Conservation (phyloP, 2,888 invertebrate species). For the Blomia tropicalis region DNA sequence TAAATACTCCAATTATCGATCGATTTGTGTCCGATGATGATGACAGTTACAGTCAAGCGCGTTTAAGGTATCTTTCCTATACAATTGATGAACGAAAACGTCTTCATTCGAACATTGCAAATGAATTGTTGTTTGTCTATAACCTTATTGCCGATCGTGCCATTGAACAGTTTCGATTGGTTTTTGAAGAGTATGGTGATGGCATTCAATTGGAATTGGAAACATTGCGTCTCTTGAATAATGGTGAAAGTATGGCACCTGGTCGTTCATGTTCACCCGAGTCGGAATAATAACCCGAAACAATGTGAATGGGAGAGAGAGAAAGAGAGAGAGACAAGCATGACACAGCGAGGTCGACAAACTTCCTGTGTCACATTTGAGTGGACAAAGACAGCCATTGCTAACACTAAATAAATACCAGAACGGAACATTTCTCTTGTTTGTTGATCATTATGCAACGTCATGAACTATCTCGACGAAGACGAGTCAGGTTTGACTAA, state of each 20-base stretch:
- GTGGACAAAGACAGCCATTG: constrained; percentile 9
- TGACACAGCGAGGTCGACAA: background rate
- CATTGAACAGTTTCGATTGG: constrained; percentile 61
- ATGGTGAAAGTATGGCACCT: too few species aligned
- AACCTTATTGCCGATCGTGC: constrained; percentile 69
- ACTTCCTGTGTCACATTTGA: constrained; percentile 11
- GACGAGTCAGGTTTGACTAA: too few species aligned
- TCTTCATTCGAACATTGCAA: constrained; percentile 60
- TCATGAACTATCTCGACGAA: background rate
- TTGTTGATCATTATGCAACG: too few species aligned
- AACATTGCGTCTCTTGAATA: too few species aligned
- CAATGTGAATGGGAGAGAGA: too few species aligned
- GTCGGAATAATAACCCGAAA: too few species aligned
- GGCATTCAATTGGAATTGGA: constrained; percentile 13
- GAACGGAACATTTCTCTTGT: too few species aligned
- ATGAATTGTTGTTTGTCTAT: constrained; percentile 56
- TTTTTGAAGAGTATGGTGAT: constrained; percentile 53
- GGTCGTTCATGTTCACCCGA: too few species aligned
- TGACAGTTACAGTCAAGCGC: constrained; percentile 79
- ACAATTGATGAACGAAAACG: constrained; percentile 51
- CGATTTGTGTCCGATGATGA: constrained; percentile 62
- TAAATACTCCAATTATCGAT: constrained; percentile 54
- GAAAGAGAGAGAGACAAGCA: too few species aligned
- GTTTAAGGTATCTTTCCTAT: constrained; percentile 48
- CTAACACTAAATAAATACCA: too few species aligned